Evolutionary conservation across 2,797 vertebrate genomes (phyloP).

Genomic region (Nannoperca obscura): DNA sequence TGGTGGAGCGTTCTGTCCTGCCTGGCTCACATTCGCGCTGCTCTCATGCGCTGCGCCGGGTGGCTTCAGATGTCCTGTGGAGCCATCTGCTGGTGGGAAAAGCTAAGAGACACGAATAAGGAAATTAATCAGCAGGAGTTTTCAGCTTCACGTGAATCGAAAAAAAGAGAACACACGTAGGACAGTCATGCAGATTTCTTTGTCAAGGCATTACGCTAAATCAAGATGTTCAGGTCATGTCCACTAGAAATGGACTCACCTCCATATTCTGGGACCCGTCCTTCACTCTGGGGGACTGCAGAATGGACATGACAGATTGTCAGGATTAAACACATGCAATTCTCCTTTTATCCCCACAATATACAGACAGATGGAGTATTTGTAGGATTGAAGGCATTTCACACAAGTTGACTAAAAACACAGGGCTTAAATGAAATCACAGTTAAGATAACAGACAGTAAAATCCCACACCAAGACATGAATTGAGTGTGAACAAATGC

Average conservation of each 20-base stretch:
- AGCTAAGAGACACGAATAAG: conserved; percentile 74
- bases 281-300: conserved; percentile 95
- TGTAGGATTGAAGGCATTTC: conserved; percentile 64
- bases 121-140: conserved; percentile 1
- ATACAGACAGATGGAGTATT: conserved; percentile 37
- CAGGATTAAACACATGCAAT: conserved; percentile 81
- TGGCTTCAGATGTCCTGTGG: conserved; percentile 85
- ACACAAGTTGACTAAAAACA: conserved; percentile 43
- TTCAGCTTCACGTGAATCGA: neutral
- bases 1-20: conserved; percentile 74
- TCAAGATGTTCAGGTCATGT: conserved; percentile 73
- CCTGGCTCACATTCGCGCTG: conserved; percentile 81
- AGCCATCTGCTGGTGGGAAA: conserved; percentile 87
- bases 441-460: conserved; percentile 48
- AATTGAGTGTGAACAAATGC: conserved; percentile 33
- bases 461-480: conserved; percentile 61
- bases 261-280: conserved; percentile 91
- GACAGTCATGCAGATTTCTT: conserved; percentile 74
- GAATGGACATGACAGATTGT: conserved; percentile 84
- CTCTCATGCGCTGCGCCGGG: conserved; percentile 81
- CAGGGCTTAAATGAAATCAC: conserved; percentile 41
- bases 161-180: conserved; percentile 30
- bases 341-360: conserved; percentile 49
- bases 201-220: conserved; percentile 45
- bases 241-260: conserved; percentile 86